A percentile compares a stretch with the other conserved stretches of the same genome.
phyloP scores from a whole-genome alignment of 2,113 vertebrate genomes.

The Desmodus rotundus region DNA sequence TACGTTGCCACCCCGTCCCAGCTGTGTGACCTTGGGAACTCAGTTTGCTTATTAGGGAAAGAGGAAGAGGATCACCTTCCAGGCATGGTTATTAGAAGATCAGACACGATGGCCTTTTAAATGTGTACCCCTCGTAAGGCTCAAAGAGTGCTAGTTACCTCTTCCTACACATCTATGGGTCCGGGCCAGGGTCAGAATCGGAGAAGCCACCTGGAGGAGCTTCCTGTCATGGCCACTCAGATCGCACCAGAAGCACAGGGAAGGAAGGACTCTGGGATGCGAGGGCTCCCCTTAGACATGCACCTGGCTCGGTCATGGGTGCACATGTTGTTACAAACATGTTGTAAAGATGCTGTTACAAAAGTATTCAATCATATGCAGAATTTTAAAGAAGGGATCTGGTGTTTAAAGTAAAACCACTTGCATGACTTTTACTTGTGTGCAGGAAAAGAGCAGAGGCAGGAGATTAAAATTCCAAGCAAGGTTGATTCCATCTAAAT shows the following conservation, averaged over 20 bases:
- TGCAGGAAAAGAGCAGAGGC: background rate
- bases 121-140: background rate
- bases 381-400: background rate
- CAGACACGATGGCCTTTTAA: background rate
- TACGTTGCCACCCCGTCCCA: background rate
- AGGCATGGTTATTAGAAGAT: background rate
- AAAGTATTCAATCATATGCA: background rate
- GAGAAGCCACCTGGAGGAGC: background rate
- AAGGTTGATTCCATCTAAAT: background rate
- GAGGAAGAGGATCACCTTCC: background rate
- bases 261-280: accelerated
- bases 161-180: background rate
- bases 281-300: background rate
- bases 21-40: background rate
- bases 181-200: background rate
- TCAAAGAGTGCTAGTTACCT: background rate
- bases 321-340: background rate
- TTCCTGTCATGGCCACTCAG: no score
- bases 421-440: background rate
- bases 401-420: background rate
- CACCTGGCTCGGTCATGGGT: background rate
- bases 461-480: background rate
- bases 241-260: background rate
- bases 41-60: background rate
- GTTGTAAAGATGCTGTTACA: background rate